A percentile compares a stretch with the other conserved stretches of the same genome.
Evolutionary conservation across 2,113 vertebrate species (phyloP).

Genomic region (Heliornis fulica): DNA sequence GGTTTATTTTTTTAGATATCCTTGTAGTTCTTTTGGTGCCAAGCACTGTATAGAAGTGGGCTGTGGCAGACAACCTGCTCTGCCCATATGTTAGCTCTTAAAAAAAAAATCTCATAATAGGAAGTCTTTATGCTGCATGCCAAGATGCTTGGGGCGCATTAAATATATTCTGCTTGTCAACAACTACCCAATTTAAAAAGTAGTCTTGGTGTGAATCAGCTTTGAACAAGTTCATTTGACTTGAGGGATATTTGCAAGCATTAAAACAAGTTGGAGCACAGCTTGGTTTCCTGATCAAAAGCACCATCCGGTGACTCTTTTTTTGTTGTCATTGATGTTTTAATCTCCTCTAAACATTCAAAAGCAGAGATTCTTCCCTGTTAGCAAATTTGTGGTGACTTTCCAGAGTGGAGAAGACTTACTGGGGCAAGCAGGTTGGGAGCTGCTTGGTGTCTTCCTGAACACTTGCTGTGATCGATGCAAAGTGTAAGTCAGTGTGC

Average conservation of each 20-base stretch:
- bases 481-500: rapidly evolving
- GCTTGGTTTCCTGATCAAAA: slow-evolving; percentile 13
- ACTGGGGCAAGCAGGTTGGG: background rate
- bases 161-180: slow-evolving; percentile 57
- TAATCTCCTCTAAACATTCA: background rate
- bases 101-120: background rate
- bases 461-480: background rate
- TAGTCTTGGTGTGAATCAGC: slow-evolving; percentile 33
- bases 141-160: slow-evolving; percentile 49
- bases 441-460: background rate
- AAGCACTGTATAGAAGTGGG: slow-evolving; percentile 7
- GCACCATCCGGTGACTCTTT: background rate
- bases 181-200: slow-evolving; percentile 16
- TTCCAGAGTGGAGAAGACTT: background rate
- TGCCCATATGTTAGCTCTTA: slow-evolving; percentile 42
- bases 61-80: slow-evolving; percentile 39
- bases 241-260: slow-evolving; percentile 19
- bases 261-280: slow-evolving; percentile 1
- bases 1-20: slow-evolving; percentile 15
- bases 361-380: background rate
- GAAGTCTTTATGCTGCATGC: slow-evolving; percentile 42
- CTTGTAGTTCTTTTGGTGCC: background rate
- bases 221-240: slow-evolving; percentile 56
- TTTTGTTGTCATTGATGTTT: background rate
- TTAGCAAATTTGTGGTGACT: background rate